phyloP scores from a whole-genome alignment of 2,797 vertebrate genomes.

The Poecilia wingei region DNA sequence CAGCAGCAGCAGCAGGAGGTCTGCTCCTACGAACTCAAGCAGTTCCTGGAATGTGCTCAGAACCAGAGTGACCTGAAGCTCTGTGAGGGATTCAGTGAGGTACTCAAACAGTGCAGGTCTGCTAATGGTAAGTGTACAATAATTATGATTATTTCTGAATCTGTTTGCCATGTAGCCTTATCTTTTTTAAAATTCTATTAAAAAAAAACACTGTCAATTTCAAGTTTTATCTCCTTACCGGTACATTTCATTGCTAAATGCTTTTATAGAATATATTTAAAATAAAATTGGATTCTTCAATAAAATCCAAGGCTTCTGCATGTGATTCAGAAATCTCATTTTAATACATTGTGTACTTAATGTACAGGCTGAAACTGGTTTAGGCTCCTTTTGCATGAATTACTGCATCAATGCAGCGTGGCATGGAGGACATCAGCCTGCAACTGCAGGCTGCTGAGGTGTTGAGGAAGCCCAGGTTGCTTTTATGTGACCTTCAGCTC shows the following conservation, averaged over 20 bases:
- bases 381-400: not conserved
- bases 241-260: not conserved
- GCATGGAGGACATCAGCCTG: not conserved
- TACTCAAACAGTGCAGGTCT: constrained; percentile 92
- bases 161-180: not conserved
- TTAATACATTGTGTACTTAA: not conserved
- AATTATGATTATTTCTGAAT: not conserved
- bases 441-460: not conserved
- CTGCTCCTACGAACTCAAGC: constrained; percentile 91
- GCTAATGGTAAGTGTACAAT: constrained; percentile 84
- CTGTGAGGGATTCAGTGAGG: constrained; percentile 94
- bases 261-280: not conserved
- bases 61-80: constrained; percentile 91
- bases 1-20: constrained; percentile 79
- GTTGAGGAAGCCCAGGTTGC: not conserved
- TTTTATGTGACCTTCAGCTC: not conserved
- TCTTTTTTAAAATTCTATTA: not conserved
- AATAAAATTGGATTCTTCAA: not conserved
- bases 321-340: not conserved
- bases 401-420: not conserved
- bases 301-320: not conserved
- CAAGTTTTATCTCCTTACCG: not conserved
- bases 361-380: not conserved
- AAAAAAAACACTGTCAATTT: not conserved
- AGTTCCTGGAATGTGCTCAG: constrained; percentile 94